A percentile compares a stretch with the other conserved stretches of the same genome.
Evolutionary conservation across 64 coral and sea anemone species (phyloP).

Genomic region (Catalaphyllia jardinei): DNA sequence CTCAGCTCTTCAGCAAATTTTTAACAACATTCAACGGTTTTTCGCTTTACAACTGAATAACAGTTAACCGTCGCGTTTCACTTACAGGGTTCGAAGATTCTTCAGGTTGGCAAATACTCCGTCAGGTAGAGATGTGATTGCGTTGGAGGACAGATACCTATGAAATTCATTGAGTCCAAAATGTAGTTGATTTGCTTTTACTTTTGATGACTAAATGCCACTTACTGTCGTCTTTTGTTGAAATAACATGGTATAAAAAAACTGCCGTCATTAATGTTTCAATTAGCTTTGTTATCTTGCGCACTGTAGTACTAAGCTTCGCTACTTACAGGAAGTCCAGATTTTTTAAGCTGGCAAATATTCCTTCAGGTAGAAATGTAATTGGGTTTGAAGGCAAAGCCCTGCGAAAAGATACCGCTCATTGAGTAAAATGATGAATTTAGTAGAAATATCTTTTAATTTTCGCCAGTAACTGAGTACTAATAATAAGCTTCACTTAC

Average conservation of each 20-base stretch:
- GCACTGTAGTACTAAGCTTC: background rate
- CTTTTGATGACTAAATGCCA: too few relatives aligned
- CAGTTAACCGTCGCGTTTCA: background rate
- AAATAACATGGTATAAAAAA: too few relatives aligned
- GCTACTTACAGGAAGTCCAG: background rate
- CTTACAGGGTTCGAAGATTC: background rate
- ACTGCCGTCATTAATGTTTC: too few relatives aligned
- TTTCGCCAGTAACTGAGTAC: background rate
- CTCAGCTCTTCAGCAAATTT: too few relatives aligned
- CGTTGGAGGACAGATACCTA: background rate
- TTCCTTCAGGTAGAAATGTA: background rate
- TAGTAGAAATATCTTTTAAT: too few relatives aligned
- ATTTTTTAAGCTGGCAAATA: background rate
- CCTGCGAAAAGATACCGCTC: background rate
- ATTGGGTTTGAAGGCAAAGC: background rate
- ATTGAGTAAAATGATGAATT: too few relatives aligned
- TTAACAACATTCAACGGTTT: too few relatives aligned
- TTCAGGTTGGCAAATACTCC: background rate
- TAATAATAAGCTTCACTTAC: background rate
- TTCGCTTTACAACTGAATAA: too few relatives aligned
- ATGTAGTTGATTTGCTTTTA: background rate
- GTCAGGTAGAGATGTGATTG: background rate
- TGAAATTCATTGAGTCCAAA: background rate
- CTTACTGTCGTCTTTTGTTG: too few relatives aligned
- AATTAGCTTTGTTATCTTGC: background rate